Evolutionary conservation across 2,888 invertebrate genomes (phyloP).

Genomic region (Aphidoletes aphidimyza): DNA sequence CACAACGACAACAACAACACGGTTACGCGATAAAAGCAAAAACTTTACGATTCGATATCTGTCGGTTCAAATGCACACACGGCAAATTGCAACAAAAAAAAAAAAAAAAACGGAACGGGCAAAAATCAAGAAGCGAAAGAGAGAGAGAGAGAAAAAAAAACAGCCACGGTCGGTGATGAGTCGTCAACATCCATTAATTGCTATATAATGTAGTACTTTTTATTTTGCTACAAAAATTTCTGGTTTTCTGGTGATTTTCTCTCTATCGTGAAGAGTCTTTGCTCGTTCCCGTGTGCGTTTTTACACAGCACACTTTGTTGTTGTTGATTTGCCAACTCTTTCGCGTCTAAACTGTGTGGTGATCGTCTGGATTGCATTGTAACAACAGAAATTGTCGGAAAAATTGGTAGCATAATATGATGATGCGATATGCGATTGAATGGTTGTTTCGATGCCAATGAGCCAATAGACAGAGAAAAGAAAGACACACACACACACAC

Average conservation of each 20-base stretch:
- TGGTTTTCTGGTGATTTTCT: slow-evolving; percentile 27
- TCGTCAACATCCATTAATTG: slow-evolving; percentile 53
- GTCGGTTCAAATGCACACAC: neutral
- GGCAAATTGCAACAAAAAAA: neutral
- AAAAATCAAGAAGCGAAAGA: neutral
- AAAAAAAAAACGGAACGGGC: neutral
- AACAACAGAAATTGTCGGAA: slow-evolving; percentile 32
- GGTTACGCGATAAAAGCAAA: neutral
- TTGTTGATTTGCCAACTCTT: neutral
- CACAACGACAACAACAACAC: neutral
- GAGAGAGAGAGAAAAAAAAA: neutral
- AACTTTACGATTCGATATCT: slow-evolving; percentile 12
- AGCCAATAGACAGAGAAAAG: neutral
- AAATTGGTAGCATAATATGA: slow-evolving; percentile 48
- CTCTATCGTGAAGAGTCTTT: slow-evolving; percentile 8
- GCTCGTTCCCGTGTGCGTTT: slow-evolving; percentile 1
- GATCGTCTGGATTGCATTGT: slow-evolving; percentile 25
- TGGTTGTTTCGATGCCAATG: neutral
- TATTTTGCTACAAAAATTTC: slow-evolving; percentile 11
- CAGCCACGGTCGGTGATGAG: neutral
- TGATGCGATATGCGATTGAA: slow-evolving; percentile 16
- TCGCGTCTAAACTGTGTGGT: neutral
- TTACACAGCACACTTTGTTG: neutral
- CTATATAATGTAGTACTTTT: slow-evolving; percentile 27
- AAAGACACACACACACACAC: neutral